A percentile compares a stretch with the other conserved stretches of the same genome.
These are phyloP conservation scores for Cebus imitator DNA, from an alignment of 2,113 vertebrate species.

Conservation along the genomic window DNA sequence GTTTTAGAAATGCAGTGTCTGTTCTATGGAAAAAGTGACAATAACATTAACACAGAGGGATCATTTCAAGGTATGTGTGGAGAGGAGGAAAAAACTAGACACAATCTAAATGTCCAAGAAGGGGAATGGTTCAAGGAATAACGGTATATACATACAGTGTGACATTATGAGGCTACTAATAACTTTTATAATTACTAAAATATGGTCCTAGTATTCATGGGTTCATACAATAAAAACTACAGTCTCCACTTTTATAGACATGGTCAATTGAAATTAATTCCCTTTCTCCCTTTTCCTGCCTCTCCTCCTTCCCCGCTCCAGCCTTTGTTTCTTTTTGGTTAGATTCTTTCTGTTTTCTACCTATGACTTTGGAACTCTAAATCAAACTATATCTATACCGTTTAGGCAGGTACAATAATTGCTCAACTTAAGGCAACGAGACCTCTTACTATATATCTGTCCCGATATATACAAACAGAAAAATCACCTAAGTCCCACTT, in stretches of 20 bases:
- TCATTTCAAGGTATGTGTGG: background rate
- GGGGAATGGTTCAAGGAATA: background rate
- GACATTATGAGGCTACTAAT: background rate
- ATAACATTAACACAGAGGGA: background rate
- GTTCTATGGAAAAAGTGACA: background rate
- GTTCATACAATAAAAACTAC: background rate
- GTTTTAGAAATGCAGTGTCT: background rate
- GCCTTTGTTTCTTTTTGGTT: background rate
- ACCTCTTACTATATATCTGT: background rate
- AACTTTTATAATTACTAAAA: conserved; percentile 3
- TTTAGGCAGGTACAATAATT: background rate
- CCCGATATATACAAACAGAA: background rate
- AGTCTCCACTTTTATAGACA: background rate
- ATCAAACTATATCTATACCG: background rate
- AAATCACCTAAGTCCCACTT: background rate
- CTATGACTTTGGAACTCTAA: background rate
- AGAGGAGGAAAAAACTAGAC: background rate
- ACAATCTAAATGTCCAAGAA: background rate
- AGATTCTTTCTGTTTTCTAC: background rate
- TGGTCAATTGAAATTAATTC: background rate
- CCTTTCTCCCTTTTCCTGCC: background rate
- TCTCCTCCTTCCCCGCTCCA: background rate
- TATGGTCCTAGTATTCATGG: background rate
- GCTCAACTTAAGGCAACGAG: background rate
- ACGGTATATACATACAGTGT: background rate